These are phyloP conservation scores for Rachycentron canadum DNA, from an alignment of 2,797 vertebrate genomes.

Conservation along the genomic window DNA sequence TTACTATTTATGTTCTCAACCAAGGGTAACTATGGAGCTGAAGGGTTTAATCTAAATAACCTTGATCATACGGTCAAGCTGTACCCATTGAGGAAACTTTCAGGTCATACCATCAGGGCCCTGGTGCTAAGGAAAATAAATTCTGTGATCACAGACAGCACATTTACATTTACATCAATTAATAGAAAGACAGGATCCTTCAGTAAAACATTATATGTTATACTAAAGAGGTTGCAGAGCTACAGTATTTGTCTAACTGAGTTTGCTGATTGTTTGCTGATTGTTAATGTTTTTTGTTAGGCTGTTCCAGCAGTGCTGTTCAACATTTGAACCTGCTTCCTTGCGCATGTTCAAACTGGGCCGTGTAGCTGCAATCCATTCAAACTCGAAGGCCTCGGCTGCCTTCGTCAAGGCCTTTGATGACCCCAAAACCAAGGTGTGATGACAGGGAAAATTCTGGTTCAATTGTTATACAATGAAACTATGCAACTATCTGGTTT, in stretches of 20 bases:
- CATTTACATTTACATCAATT: no score
- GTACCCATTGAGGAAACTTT: background rate
- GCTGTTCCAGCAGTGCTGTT: constrained; percentile 84
- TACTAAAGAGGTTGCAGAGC: background rate
- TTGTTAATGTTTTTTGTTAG: constrained; percentile 79
- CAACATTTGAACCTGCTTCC: constrained; percentile 92
- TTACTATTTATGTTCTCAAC: no score
- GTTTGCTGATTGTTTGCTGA: no score
- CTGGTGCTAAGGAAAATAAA: no score
- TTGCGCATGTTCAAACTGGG: constrained; percentile 92
- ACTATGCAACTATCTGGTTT: background rate
- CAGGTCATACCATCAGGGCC: no score
- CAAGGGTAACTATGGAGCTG: no score
- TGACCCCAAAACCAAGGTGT: constrained; percentile 83
- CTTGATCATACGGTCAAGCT: background rate
- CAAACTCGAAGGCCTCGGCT: constrained; percentile 84
- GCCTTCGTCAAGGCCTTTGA: constrained; percentile 90
- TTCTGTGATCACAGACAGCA: no score
- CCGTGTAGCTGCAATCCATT: constrained; percentile 92
- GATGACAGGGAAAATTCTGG: background rate
- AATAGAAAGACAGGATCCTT: background rate
- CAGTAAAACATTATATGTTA: background rate
- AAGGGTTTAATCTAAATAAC: no score
- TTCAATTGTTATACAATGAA: background rate
- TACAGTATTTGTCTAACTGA: background rate